Evolutionary conservation across 1,140 invertebrate species (phyloP), one percentile per base, ranked within the genome.

Genomic region (Meloidogyne chitwoodi): DNA sequence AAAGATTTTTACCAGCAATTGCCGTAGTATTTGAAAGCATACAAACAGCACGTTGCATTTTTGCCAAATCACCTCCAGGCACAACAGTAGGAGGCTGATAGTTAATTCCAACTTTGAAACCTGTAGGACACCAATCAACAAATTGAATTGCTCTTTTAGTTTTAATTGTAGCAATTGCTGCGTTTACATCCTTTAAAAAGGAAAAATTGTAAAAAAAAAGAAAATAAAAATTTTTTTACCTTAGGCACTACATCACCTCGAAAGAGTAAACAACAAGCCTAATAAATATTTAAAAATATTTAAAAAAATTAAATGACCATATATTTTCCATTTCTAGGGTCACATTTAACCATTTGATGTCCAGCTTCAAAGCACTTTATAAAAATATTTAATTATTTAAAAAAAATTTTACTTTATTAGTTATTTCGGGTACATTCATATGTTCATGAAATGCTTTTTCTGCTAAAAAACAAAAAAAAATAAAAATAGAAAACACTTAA

Each of bases 321-420:
- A 90, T 93, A 94, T 86, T 94, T 94, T 78, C 93, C 93, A 87
- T 93, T 92, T 81, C 93, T 90, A 12, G 93, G 93, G 87, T 94
- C 93, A 88, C 93, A 94, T 88, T 94, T 94, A 19, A 94, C 93
- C 93, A 94, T 93, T 90, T 94, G 93, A 89, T 93, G 94, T 82
- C 92, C 92, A 48, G 93, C 92, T 48, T 66, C 29, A 31, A 31
- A 31, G 16, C 29, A 66, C 26, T 65, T 19, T 12, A 31, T 19
- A 16, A 38, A n/a, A 65, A 65, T 19, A 65, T 8, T 6, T 65
- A n/a, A 19, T 29, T n/a, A 2, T 34, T 16, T n/a, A 16, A 19
- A 2, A 16, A 65, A 6, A 16, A 65, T n/a, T 2, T n/a, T 34
- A 29, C 93, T n/a, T 92, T 92, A 87, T 92, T 93, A 83, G 93